Percentiles rank a stretch among this genome's conserved stretches.
Conservation (phyloP, 1,140 invertebrate species). For the Leptopilina boulardi region DNA sequence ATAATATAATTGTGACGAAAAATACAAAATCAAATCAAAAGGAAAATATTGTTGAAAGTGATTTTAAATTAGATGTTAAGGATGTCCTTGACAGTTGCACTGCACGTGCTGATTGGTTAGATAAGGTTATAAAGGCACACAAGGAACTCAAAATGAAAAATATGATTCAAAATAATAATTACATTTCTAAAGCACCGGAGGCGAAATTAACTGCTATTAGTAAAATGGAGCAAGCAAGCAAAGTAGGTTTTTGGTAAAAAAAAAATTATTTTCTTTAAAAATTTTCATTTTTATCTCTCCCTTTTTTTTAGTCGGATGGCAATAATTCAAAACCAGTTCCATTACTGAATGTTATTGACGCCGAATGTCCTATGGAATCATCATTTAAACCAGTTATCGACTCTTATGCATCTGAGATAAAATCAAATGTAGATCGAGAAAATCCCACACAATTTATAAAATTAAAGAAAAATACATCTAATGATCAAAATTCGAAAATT, state of each 20-base stretch:
- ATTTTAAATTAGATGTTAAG: neutral
- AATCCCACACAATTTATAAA: neutral
- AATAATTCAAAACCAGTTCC: neutral
- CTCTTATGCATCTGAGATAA: slow-evolving; percentile 40
- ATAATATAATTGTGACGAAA: neutral
- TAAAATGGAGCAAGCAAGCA: neutral
- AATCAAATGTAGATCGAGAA: neutral
- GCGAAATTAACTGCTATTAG: neutral
- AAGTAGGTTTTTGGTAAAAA: no score
- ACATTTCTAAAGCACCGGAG: neutral
- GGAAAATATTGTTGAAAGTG: neutral
- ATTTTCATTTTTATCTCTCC: no score
- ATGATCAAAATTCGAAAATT: neutral
- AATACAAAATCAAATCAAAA: neutral
- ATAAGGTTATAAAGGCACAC: slow-evolving; percentile 40
- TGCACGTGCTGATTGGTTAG: slow-evolving; percentile 39
- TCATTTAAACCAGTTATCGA: neutral
- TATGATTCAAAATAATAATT: neutral
- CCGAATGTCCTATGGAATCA: neutral
- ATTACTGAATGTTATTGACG: neutral
- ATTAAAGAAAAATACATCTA: no score
- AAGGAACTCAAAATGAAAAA: slow-evolving; percentile 30
- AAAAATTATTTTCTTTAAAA: no score
- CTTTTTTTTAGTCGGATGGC: neutral
- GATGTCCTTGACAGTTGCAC: slow-evolving; percentile 7